phyloP scores from a whole-genome alignment of 2,113 vertebrate species.

The Mungos mungo region DNA sequence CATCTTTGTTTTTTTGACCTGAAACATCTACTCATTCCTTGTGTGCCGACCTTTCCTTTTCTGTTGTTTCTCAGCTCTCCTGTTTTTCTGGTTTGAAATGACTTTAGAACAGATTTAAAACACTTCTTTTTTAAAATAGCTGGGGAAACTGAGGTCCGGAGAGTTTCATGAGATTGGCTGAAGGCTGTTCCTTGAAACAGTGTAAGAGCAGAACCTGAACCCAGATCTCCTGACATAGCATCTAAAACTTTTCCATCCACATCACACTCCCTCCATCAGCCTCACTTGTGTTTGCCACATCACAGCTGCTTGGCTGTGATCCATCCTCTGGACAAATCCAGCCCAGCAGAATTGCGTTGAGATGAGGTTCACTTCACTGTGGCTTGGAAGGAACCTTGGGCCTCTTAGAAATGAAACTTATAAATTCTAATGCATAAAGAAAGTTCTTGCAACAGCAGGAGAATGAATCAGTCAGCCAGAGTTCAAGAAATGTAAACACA shows the following conservation, averaged over 20 bases:
- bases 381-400: constrained; percentile 56
- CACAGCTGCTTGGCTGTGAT: constrained; percentile 45
- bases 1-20: constrained; percentile 1
- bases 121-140: constrained; percentile 26
- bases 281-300: constrained; percentile 36
- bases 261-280: background rate
- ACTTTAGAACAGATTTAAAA: constrained; percentile 25
- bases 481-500: constrained; percentile 79
- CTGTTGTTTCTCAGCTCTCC: constrained; percentile 33
- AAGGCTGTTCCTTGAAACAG: background rate
- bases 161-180: background rate
- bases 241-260: background rate
- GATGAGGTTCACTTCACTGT: constrained; percentile 51
- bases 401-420: constrained; percentile 65
- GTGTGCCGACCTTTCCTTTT: background rate
- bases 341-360: background rate
- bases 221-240: background rate
- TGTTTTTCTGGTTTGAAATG: constrained; percentile 30
- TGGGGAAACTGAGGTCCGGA: constrained; percentile 53
- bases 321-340: constrained; percentile 17
- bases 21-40: background rate
- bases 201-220: background rate
- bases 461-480: constrained; percentile 78
- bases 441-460: constrained; percentile 66
- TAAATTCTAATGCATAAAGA: constrained; percentile 68